Base-by-base conservation (phyloP, 2,888 invertebrate species). In the Cephus pulcher region DNA sequence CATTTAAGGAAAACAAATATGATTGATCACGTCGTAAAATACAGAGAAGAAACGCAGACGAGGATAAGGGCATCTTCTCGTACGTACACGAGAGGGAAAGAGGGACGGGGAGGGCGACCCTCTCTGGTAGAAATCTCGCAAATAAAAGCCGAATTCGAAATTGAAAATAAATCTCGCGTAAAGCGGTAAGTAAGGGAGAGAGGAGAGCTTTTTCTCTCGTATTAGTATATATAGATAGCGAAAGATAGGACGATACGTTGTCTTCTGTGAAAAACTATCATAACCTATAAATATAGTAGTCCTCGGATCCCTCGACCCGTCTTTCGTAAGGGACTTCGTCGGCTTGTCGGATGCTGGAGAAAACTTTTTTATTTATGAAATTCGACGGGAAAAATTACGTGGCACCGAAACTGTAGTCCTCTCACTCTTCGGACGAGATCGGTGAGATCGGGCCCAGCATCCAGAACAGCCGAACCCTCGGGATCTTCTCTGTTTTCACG, bases 311-410 rank as follows among this genome's bases (percentile, higher is more conserved):
- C 71, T 73, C 69, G 73, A 76, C 78, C 81, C 74, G 23, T 23
- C 56, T 23, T 23, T 9, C 56, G 4, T 9, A 23, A 56, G 9
- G 56, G 23, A 56, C 56, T 80, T 79, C 81, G 79, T 80, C 78
- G 77, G 69, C 73, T 77, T 78, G 76, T 69, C 73, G 74, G 74
- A 71, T 71, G 69, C 76, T 40, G 80, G 69, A 74, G 33, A 75
- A 78, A 85, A 81, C 80, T 83, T 86, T 84, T 82, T 85, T 86
- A 84, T 86, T 84, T 85, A 81, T 80, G 80, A 82, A 83, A 86
- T 82, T 82, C 79, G 23, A 76, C 75, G 71, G 76, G 79, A 80
- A 79, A 84, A 78, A 80, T 82, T 81, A 83, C 78, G 73, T 69
- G 37, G 73, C 70, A 56, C 33, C 56, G 69, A 76, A 76, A 77